Evolutionary conservation across 2,113 vertebrate genomes (phyloP).

Genomic region (Chascanopsetta lugubris): DNA sequence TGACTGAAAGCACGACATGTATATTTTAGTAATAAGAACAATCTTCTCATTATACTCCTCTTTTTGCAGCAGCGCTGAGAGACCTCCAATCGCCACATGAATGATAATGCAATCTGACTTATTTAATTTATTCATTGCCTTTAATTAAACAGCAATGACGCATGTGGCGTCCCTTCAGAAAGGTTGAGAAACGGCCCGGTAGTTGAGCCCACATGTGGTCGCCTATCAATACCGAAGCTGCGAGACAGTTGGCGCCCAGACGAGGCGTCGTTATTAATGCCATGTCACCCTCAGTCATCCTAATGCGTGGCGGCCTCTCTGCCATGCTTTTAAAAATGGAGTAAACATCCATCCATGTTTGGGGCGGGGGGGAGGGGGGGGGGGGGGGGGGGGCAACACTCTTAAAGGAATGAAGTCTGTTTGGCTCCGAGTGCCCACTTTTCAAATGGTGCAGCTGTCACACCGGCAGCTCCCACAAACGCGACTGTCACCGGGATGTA

Average conservation of each 20-base stretch:
- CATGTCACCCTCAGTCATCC: conserved; percentile 20
- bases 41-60: neutral
- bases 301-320: conserved; percentile 22
- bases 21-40: no score
- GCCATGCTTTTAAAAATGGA: conserved; percentile 29
- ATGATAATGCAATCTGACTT: neutral
- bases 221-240: conserved; percentile 13
- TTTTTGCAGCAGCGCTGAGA: neutral
- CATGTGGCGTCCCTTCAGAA: conserved; percentile 13
- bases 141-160: conserved; percentile 7
- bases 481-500: conserved; percentile 28
- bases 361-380: no score
- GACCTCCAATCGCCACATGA: neutral
- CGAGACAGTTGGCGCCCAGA: conserved; percentile 14
- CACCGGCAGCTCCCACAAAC: conserved; percentile 45
- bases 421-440: conserved; percentile 25
- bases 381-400: conserved; percentile 11
- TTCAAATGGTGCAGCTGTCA: conserved; percentile 42
- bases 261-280: conserved; percentile 40
- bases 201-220: conserved; percentile 23
- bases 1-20: no score
- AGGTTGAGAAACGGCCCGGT: conserved; percentile 24
- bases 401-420: conserved; percentile 5
- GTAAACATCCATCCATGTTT: conserved; percentile 32
- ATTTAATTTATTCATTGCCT: conserved; percentile 6